Percentiles rank a stretch among this genome's conserved stretches.
Conservation (phyloP, 2,888 invertebrate species). For the Drosophila mayaguana region DNA sequence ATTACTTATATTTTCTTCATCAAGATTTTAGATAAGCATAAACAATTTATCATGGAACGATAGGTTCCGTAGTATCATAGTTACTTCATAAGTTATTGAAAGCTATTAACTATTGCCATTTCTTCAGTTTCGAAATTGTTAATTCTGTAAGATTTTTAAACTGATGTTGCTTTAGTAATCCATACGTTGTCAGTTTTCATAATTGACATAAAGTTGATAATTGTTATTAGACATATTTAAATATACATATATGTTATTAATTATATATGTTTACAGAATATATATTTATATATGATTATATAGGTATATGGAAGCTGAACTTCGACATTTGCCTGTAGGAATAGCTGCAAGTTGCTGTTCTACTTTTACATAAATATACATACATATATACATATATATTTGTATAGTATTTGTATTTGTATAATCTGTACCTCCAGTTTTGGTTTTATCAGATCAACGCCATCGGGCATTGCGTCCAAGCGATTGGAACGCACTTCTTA, state of each 20-base stretch:
- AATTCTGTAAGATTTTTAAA: not conserved
- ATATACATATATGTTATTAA: not conserved
- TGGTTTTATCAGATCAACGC: slow-evolving; percentile 51
- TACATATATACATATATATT: not conserved
- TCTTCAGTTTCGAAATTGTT: not conserved
- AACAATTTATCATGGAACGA: not conserved
- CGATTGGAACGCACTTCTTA: slow-evolving; percentile 43
- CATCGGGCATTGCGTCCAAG: slow-evolving; percentile 32
- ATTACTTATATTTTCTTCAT: not conserved
- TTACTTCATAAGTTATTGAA: too few species aligned
- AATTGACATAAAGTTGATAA: not conserved
- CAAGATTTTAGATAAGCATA: not conserved
- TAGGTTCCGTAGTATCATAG: too few species aligned
- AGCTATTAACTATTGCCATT: too few species aligned
- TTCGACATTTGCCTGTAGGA: not conserved
- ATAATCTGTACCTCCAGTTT: slow-evolving; percentile 11
- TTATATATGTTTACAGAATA: not conserved
- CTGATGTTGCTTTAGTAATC: not conserved
- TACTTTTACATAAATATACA: not conserved
- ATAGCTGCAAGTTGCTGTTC: not conserved
- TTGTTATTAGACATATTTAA: not conserved
- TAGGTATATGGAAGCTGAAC: too few species aligned
- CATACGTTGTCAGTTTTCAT: not conserved
- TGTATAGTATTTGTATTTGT: not conserved
- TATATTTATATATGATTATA: not conserved